Evolutionary conservation across 2,888 invertebrate genomes (phyloP).

Genomic region (Xanthorhoe spadicearia): DNA sequence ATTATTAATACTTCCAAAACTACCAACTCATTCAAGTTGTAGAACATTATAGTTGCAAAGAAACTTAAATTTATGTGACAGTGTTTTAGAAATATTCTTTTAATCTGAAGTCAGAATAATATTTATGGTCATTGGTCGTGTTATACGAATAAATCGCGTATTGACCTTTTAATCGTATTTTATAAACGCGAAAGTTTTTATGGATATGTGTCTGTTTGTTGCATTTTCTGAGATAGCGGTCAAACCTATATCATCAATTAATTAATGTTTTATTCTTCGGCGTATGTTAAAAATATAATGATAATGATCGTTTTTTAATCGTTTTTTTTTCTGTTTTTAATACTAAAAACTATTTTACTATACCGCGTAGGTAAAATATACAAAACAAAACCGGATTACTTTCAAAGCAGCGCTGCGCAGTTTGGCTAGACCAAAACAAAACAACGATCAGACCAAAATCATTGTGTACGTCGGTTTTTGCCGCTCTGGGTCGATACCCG

Average conservation of each 20-base stretch:
- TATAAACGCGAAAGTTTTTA: too few relatives aligned
- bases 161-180: not conserved
- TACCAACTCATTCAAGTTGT: too few relatives aligned
- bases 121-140: not conserved
- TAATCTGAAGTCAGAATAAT: not conserved
- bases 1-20: too few relatives aligned
- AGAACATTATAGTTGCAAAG: not conserved
- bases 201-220: too few relatives aligned
- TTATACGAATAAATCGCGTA: not conserved
- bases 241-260: too few relatives aligned
- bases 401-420: constrained; percentile 25
- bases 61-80: not conserved
- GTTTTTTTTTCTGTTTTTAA: not conserved
- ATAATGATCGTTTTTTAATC: too few relatives aligned
- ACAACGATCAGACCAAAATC: constrained; percentile 36
- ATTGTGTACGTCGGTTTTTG: constrained; percentile 53
- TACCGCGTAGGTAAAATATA: not conserved
- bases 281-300: too few relatives aligned
- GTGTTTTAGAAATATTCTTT: not conserved
- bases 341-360: not conserved
- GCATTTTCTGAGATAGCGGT: too few relatives aligned
- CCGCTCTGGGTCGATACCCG: constrained; percentile 63
- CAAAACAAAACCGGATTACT: constrained; percentile 23
- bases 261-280: too few relatives aligned
- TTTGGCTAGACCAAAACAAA: constrained; percentile 40